Percentiles rank a stretch among this genome's conserved stretches.
Evolutionary conservation across 2,797 vertebrate species (phyloP).

Genomic region (Moxostoma hubbsi): DNA sequence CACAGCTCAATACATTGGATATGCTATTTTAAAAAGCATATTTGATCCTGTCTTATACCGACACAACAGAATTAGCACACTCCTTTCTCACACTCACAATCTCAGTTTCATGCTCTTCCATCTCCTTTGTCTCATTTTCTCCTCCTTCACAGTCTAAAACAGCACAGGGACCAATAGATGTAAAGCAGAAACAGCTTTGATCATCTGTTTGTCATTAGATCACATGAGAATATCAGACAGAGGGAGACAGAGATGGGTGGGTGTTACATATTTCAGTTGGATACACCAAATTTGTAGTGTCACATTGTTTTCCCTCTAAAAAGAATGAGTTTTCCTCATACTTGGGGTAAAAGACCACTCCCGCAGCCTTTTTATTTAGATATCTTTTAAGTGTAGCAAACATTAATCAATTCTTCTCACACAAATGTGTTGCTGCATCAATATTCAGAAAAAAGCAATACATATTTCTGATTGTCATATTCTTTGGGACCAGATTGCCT

Average conservation of each 20-base stretch:
- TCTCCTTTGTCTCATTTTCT: constrained; percentile 43
- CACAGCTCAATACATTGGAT: constrained; percentile 1
- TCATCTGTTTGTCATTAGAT: constrained; percentile 52
- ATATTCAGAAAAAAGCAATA: too few species aligned
- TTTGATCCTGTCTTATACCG: constrained; percentile 18
- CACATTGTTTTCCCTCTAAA: constrained; percentile 17
- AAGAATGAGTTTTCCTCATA: neutral
- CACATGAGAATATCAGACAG: constrained; percentile 40
- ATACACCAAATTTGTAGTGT: constrained; percentile 37
- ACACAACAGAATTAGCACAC: neutral
- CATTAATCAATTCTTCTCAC: too few species aligned
- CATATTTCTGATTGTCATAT: too few species aligned
- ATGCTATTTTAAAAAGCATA: neutral
- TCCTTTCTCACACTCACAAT: neutral
- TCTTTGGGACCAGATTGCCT: too few species aligned
- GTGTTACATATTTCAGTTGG: constrained; percentile 33
- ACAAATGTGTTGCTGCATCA: too few species aligned
- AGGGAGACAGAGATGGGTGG: constrained; percentile 35
- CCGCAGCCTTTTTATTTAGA: neutral
- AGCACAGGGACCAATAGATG: constrained; percentile 42
- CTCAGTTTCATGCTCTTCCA: constrained; percentile 21
- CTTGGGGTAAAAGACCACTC: neutral
- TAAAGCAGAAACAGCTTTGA: constrained; percentile 50
- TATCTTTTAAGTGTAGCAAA: neutral
- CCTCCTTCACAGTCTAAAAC: constrained; percentile 35